A percentile compares a stretch with the other conserved stretches of the same genome.
Conservation (phyloP, 2,113 vertebrate species). For the Neofelis nebulosa region DNA sequence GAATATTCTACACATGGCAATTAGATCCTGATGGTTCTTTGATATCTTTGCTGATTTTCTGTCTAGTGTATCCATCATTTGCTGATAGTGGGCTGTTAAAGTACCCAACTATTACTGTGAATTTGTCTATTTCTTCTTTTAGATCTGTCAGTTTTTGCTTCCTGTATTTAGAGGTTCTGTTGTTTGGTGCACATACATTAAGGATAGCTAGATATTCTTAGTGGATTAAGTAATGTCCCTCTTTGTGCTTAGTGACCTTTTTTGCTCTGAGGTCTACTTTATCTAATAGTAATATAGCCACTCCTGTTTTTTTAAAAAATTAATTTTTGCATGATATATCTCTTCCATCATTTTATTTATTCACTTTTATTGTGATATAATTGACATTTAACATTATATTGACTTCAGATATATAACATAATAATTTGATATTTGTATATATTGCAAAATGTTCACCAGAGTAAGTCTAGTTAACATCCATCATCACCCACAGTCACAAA, state of each 20-base stretch:
- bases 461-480: background rate
- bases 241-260: background rate
- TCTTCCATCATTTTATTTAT: background rate
- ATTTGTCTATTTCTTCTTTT: background rate
- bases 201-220: background rate
- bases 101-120: background rate
- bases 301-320: background rate
- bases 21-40: background rate
- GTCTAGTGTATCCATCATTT: background rate
- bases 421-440: background rate
- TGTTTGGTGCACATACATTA: background rate
- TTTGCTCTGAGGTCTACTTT: background rate
- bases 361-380: background rate
- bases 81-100: background rate
- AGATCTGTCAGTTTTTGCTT: background rate
- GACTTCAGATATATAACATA: background rate
- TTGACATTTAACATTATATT: background rate
- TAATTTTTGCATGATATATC: background rate
- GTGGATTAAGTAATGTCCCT: background rate
- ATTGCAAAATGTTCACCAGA: background rate
- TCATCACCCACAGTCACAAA: background rate
- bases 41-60: background rate
- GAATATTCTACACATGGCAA: background rate
- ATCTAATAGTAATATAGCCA: background rate
- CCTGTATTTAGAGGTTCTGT: background rate